Evolutionary conservation across 2,888 invertebrate genomes (phyloP), one percentile per base, ranked within the genome.

Genomic region (Orgyia antiqua): DNA sequence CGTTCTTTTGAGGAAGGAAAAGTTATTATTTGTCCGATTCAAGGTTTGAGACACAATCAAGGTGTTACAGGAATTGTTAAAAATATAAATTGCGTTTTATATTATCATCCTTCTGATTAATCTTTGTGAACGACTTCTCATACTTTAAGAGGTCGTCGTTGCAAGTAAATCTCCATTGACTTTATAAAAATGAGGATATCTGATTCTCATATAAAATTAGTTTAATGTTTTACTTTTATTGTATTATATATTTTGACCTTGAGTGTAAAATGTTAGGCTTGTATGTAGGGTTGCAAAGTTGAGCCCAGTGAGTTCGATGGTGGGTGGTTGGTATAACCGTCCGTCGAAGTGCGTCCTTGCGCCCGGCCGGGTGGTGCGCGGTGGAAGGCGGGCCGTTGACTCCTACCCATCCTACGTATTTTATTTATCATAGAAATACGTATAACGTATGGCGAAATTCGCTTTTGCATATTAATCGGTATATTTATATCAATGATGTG

Each of bases 401-500:
- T 51, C 53, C 45, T 42, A 44, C 48, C 39, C 41, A 42, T 33
- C 49, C 36, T 56, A 59, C 64, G 58, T 61, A 46, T 51, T 40
- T 42, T 55, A 68, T 70, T 68, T 70, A 69, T 68, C 55, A 58
- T 48, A 52, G 44, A 48, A 49, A 57, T 52, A 55, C 51, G 50
- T 49, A 55, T 51, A 63, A 60, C 63, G 64, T 62, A 58, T 59
- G 63, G 57, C 42, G 53, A 68, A 64, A 60, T 63, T 65, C 58
- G 59, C 59, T 68, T 57, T 61, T 63, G 56, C 55, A 59, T n/a
- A 54, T 54, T 54, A 57, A 58, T 59, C 40, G 53, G 33, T 36
- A 52, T 60, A 65, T 63, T 63, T 61, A 66, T 67, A 52, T 54
- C 48, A 38, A 28, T 20, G 9, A 1, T 20, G 20, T 5, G 20